Base-by-base conservation (phyloP, 2,113 vertebrate species). In the Mustela nigripes region DNA sequence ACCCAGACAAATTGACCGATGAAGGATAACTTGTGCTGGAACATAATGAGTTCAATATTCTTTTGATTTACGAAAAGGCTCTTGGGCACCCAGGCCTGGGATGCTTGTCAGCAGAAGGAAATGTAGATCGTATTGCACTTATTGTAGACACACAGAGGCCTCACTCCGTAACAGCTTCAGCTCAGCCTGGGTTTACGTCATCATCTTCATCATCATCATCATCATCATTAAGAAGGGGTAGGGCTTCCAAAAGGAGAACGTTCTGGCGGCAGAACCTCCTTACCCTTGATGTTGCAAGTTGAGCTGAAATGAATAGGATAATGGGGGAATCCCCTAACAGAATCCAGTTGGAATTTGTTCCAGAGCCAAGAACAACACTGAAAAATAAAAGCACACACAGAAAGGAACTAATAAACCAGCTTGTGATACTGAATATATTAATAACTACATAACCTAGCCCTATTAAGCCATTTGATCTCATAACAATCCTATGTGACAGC, bases 41-140 rank as follows among this genome's bases (percentile, higher is more conserved):
- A 53, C 83, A 95, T 96, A 98, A 73, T 95, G 39, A 14, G n/a
- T 62, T 98, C 91, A 60, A n/a, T 91, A 95, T 82, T 96, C 78
- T 95, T 96, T 63, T 95, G 94, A 94, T 98, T 96, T 91, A 58
- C 1, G 3, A 83, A 97, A 97, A 79, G 45, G 42, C 60, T 42
- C 62, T 9, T 45, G 48, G 84, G 15, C 28, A 65, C 15, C 69
- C n/a, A 76, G 28, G 69, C 58, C 88, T 12, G 16, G 45, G 33
- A 60, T 90, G 91, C 22, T 62, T 33, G 60, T 92, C 73, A 87
- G 86, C 33, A 83, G 69, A 71, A 82, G n/a, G 74, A 93, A 87
- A 45, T 18, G 48, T 39, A 90, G 39, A 45, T 60, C 1, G 0
- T 5, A 12, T 53, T 80, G 22, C 2, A 58, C 4, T 81, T 82